Evolutionary conservation across 92 coral and sea anemone species (phyloP), one percentile per base, ranked within the genome.

Genomic region (Parazoanthus darwini): DNA sequence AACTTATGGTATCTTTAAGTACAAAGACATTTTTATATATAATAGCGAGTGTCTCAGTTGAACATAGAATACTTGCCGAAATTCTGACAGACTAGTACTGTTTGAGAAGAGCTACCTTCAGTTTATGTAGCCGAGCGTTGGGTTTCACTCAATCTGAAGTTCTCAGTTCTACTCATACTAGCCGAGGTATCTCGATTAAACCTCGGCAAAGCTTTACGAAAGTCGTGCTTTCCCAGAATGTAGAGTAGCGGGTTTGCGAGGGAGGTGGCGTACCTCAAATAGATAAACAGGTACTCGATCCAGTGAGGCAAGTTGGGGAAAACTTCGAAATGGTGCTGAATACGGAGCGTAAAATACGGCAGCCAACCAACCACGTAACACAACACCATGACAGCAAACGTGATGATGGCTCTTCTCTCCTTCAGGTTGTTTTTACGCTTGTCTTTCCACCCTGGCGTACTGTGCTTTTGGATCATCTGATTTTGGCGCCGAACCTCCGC

Each of bases 211-310:
- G n/a, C n/a, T n/a, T n/a, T n/a, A n/a, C n/a, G n/a, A n/a, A 93
- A 94, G 88, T 94, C 98, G 23, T 90, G 90, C 42, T 94, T 94
- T 36, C 98, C 98, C 77, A 94, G 90, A 25, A 94, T 94, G 77
- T 94, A 94, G 66, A 94, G 56, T 44, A 95, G 82, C 22, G 98
- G 98, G 79, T 94, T 94, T 39, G 94, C 46, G 63, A 94, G 82
- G 15, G 98, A 94, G 3, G 94, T 94, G 23, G 92, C 83, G 67
- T 85, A 94, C n/a, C 94, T 80, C 66, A 94, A 26, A 81, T 91
- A 91, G 14, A 86, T 51, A 16, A 80, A 26, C 25, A 92, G 18
- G 36, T 78, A 86, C 39, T 23, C 20, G 29, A 43, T 63, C 38
- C 54, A 36, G 11, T 11, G 50, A 2, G 81, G 82, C 4, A 76